These are phyloP conservation scores for Miichthys miiuy DNA, from an alignment of 2,797 vertebrate genomes.

Conservation along the genomic window DNA sequence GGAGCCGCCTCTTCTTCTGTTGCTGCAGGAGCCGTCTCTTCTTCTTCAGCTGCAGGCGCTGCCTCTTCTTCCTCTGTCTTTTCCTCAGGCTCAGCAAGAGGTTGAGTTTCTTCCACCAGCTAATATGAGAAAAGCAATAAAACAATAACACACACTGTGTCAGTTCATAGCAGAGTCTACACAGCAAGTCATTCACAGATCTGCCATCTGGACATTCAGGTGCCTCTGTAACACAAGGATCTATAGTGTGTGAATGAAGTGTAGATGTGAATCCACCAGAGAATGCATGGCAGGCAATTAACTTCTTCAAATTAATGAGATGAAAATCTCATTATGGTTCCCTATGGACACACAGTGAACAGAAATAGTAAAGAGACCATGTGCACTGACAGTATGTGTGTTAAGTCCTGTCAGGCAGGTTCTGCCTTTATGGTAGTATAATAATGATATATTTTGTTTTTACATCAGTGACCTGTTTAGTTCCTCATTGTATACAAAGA, in stretches of 20 bases:
- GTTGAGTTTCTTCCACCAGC: slow-evolving; percentile 40
- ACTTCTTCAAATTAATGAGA: slow-evolving; percentile 57
- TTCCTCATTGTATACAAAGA: background rate
- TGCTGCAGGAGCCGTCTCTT: background rate
- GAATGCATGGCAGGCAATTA: slow-evolving; percentile 68
- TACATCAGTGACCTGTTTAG: background rate
- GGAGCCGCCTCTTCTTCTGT: background rate
- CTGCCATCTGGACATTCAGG: background rate
- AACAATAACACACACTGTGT: slow-evolving; percentile 8
- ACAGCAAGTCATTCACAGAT: background rate
- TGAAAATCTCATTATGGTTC: slow-evolving; percentile 61
- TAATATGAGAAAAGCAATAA: slow-evolving; percentile 42
- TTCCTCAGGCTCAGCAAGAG: slow-evolving; percentile 35
- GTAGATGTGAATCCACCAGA: slow-evolving; percentile 32
- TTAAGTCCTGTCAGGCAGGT: background rate
- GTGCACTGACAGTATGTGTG: slow-evolving; percentile 37
- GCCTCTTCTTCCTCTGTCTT: slow-evolving; percentile 45
- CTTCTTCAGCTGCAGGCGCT: slow-evolving; percentile 1
- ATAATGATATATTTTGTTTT: background rate
- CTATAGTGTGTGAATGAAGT: background rate
- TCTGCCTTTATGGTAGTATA: background rate
- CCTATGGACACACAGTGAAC: slow-evolving; percentile 47
- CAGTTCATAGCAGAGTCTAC: slow-evolving; percentile 11
- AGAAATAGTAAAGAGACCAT: slow-evolving; percentile 69
- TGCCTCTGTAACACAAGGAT: background rate